Evolutionary conservation across 2,888 invertebrate species (phyloP).

Genomic region (Perdita meconis): DNA sequence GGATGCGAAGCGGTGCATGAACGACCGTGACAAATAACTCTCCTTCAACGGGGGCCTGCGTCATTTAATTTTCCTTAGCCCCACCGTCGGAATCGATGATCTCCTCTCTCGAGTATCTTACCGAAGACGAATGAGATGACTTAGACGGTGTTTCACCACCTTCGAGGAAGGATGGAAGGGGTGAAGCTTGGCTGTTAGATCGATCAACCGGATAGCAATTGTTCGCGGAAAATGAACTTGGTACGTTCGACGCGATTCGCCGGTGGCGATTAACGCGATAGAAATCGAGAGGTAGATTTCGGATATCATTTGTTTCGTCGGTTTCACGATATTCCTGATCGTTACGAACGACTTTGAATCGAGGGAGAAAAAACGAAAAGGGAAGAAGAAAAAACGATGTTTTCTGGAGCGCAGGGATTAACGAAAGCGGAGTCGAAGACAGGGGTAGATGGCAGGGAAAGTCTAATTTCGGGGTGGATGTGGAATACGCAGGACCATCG

Average conservation of each 20-base stretch:
- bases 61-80: constrained; percentile 84
- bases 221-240: constrained; percentile 81
- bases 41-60: constrained; percentile 82
- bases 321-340: no score
- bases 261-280: constrained; percentile 57
- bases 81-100: constrained; percentile 82
- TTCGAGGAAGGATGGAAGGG: constrained; percentile 61
- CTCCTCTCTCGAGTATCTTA: constrained; percentile 81
- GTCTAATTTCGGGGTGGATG: constrained; percentile 73
- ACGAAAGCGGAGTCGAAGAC: not conserved
- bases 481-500: constrained; percentile 63
- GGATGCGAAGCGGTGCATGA: constrained; percentile 63
- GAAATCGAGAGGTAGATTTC: constrained; percentile 36
- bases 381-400: not conserved
- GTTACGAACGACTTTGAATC: not conserved
- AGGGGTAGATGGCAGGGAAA: constrained; percentile 47
- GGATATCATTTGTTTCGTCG: no score
- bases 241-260: constrained; percentile 65
- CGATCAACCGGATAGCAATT: constrained; percentile 78
- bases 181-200: constrained; percentile 59
- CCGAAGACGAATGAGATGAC: constrained; percentile 83
- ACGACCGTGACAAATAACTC: constrained; percentile 82
- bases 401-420: not conserved
- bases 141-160: constrained; percentile 81
- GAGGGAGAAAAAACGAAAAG: not conserved